Evolutionary conservation across 1,140 invertebrate species (phyloP), one percentile per base, ranked within the genome.

Genomic region (Capitella teleta): DNA sequence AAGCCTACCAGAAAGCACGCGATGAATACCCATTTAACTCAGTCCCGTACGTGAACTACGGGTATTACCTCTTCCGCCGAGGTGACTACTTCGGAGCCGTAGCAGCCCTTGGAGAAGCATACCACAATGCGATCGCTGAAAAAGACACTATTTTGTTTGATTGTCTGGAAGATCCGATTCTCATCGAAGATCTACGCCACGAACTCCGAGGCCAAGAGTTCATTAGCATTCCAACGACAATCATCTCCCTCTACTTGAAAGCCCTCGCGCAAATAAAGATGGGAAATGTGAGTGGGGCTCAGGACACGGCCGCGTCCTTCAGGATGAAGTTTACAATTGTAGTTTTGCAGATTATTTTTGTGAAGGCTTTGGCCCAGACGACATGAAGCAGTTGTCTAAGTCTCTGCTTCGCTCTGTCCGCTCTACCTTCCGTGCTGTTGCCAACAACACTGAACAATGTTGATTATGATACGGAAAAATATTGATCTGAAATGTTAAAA

Each of bases 71-170:
- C 0, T 21, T 32, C n/a, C 36, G 25, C 18, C 45, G 45, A 5
- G 32, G 28, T 18, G 16, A 12, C 16, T 47, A 47, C 18, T 5
- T 18, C 16, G 16, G 21, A 32, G 25, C 26, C 10, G 26, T 36
- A 19, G 25, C 28, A 16, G 21, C 28, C 0, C 32, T 47, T 16
- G 28, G 36, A 34, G 28, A 47, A 24, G 45, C 16, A 2, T 47
- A 36, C 36, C 32, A 32, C n/a, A 47, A 47, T 19, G 30, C 28
- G 3, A 32, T 47, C 18, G 19, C 36, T 16, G 45, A 47, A 19
- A 32, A 47, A 16, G 45, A 47, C 32, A 47, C 45, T 28, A 32
- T 47, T 12, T 26, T 32, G 18, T 47, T 47, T 47, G 45, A 47
- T 32, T 32, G 36, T 25, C 30, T 32, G 1, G 45, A 47, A 47